phyloP scores from a whole-genome alignment of 2,113 vertebrate genomes.

The Austrofundulus limnaeus region DNA sequence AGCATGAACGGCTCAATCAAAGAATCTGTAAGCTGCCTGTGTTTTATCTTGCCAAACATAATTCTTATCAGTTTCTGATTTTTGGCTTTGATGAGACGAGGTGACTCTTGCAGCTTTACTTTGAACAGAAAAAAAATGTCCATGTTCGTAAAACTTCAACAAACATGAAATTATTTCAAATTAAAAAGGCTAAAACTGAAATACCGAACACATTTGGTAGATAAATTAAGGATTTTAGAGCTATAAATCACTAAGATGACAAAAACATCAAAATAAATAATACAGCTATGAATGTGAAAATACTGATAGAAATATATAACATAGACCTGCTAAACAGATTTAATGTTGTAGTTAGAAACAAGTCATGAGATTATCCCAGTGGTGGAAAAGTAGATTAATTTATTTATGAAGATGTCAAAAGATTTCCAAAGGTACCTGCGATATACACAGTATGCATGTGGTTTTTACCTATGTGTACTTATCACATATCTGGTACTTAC shows the following conservation, averaged over 20 bases:
- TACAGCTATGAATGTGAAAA: too few species aligned
- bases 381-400: not conserved
- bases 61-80: constrained; percentile 4
- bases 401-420: not conserved
- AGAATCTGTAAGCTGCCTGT: constrained; percentile 1
- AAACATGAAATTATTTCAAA: not conserved
- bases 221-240: not conserved
- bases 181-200: not conserved
- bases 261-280: not conserved
- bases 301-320: not conserved
- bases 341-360: not conserved
- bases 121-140: constrained; percentile 1
- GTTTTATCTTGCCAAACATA: constrained; percentile 16
- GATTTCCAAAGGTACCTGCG: not conserved
- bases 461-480: too few species aligned
- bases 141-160: too few species aligned
- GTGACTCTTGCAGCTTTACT: not conserved
- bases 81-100: not conserved
- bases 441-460: too few species aligned
- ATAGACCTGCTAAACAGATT: not conserved
- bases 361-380: not conserved
- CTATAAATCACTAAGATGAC: not conserved
- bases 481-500: too few species aligned
- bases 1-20: constrained; percentile 24
- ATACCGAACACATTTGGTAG: not conserved